phyloP scores from a whole-genome alignment of 2,888 invertebrate genomes.

The Drosophila subsilvestris region DNA sequence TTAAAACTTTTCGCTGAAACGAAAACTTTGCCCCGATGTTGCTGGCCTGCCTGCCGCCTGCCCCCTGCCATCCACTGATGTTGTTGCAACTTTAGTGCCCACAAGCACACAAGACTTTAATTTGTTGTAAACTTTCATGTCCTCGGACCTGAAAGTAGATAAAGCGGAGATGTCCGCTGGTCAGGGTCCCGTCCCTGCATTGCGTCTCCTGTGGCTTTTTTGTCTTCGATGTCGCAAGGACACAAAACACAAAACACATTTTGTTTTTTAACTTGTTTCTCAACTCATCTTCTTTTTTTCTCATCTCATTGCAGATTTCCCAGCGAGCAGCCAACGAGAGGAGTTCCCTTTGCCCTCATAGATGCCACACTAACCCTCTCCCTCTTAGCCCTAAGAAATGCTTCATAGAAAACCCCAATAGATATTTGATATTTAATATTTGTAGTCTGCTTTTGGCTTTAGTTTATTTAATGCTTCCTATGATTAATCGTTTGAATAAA shows the following conservation, averaged over 20 bases:
- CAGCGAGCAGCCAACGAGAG: conserved; percentile 25
- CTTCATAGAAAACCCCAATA: conserved; percentile 42
- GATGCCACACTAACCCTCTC: conserved; percentile 60
- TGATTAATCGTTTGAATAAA: conserved; percentile 44
- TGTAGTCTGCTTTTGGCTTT: conserved; percentile 58
- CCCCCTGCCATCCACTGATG: conserved; percentile 44
- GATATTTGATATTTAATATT: conserved; percentile 11
- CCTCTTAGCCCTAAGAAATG: conserved; percentile 55
- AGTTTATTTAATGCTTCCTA: conserved; percentile 46
- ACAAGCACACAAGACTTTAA: conserved; percentile 68
- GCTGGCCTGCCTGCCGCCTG: not conserved
- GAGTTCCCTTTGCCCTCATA: conserved; percentile 47
- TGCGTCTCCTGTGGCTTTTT: conserved; percentile 42
- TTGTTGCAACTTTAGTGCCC: conserved; percentile 51
- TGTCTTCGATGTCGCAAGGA: conserved; percentile 38
- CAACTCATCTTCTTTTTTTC: conserved; percentile 18
- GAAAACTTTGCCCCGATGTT: conserved; percentile 41
- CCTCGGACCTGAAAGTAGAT: conserved; percentile 54
- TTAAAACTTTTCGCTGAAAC: conserved; percentile 68
- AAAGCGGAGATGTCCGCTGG: conserved; percentile 42
- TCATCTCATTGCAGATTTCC: conserved; percentile 54
- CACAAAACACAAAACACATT: conserved; percentile 36
- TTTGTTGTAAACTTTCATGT: conserved; percentile 74
- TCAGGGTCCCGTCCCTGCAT: conserved; percentile 4
- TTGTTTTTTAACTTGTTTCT: conserved; percentile 48